These are phyloP conservation scores for Octonoba sinensis DNA, from an alignment of 2,888 invertebrate genomes.

Conservation along the genomic window DNA sequence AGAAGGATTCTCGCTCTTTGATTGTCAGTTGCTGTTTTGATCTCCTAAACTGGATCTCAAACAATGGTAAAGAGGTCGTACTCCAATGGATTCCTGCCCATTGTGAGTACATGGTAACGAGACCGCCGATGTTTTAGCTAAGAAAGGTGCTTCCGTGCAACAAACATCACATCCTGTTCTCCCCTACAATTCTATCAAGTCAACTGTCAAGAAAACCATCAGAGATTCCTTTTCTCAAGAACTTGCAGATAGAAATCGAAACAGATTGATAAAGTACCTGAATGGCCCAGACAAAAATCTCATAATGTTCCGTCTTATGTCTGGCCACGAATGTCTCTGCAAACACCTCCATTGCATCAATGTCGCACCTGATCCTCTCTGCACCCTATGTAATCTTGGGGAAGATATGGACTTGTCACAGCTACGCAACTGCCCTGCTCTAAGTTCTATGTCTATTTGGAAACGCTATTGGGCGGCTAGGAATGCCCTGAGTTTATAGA, in stretches of 20 bases:
- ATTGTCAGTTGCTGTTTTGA: constrained; percentile 7
- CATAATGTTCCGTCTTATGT: not conserved
- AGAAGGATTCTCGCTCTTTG: not conserved
- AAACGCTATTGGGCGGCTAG: not conserved
- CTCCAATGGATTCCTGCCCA: not conserved
- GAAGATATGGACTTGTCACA: not conserved
- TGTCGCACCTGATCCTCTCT: not conserved
- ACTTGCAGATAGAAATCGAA: not conserved
- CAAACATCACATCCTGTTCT: not conserved
- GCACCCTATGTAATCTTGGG: not conserved
- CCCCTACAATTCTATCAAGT: not conserved
- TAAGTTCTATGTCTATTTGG: not conserved
- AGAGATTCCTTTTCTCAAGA: constrained; percentile 2
- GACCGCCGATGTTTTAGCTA: not conserved
- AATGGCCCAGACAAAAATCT: not conserved
- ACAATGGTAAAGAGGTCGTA: not conserved
- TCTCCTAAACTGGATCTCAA: constrained; percentile 14
- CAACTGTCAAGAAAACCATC: not conserved
- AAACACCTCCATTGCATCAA: not conserved
- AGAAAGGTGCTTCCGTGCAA: not conserved
- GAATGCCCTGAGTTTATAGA: not conserved
- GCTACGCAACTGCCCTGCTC: not conserved
- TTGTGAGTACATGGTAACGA: not conserved
- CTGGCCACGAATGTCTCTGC: not conserved
- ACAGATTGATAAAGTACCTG: not conserved